Evolutionary conservation across 2,888 invertebrate genomes (phyloP).

Genomic region (Tenthredo scrophulariae): DNA sequence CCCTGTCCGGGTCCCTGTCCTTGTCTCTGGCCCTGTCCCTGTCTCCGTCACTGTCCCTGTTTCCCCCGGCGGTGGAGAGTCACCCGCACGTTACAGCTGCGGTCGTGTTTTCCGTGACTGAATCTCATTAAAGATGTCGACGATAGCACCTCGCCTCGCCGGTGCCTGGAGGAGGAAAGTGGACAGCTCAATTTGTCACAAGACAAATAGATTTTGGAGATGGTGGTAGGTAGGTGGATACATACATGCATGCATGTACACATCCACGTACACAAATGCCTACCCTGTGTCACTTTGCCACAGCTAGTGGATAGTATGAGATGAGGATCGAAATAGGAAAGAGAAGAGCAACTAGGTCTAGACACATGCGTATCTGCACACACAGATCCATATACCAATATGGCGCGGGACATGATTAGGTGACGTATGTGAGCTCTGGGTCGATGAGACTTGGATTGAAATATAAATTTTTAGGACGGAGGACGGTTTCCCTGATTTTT

Average conservation of each 20-base stretch:
- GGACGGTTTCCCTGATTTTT: background rate
- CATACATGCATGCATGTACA: background rate
- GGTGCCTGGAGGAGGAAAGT: constrained; percentile 46
- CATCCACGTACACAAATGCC: background rate
- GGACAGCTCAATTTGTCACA: constrained; percentile 53
- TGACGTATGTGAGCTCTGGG: background rate
- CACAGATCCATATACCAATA: background rate
- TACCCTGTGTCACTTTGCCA: constrained; percentile 12
- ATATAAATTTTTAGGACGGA: background rate
- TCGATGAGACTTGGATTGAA: background rate
- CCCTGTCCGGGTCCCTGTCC: constrained; percentile 15
- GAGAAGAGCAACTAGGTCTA: background rate
- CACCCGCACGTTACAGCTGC: constrained; percentile 31
- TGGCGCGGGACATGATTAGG: background rate
- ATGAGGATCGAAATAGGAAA: background rate
- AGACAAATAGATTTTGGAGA: constrained; percentile 50
- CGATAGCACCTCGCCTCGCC: constrained; percentile 30
- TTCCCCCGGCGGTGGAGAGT: constrained; percentile 1
- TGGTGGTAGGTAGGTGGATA: background rate
- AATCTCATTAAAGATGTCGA: constrained; percentile 54
- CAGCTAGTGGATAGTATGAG: background rate
- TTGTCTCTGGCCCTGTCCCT: background rate
- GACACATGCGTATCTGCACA: background rate
- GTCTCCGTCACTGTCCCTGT: background rate
- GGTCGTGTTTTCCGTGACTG: constrained; percentile 53